Conservation (phyloP, 2,888 invertebrate species). For the Drosophila testacea region DNA sequence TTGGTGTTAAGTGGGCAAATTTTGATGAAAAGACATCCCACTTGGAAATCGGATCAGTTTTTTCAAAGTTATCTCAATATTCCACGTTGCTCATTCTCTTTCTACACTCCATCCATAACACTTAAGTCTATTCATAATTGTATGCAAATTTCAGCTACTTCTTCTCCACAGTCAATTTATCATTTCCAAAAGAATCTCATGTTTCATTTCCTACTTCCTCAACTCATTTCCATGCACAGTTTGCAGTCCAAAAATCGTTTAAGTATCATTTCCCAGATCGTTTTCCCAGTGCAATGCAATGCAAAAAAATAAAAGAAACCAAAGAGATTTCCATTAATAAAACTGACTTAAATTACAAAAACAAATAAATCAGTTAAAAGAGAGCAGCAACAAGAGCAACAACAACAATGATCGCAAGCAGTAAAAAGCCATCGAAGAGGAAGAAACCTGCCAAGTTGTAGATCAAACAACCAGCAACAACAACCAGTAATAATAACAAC, state of each 20-base stretch:
- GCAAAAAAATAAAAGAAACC: background rate
- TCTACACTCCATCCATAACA: background rate
- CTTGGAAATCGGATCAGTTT: too few species aligned
- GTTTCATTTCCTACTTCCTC: slow-evolving; percentile 6
- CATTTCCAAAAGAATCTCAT: background rate
- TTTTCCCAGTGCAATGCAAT: slow-evolving; percentile 37
- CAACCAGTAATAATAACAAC: slow-evolving; percentile 10
- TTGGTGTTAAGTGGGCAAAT: too few species aligned
- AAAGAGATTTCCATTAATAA: slow-evolving; percentile 81
- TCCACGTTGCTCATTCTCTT: too few species aligned
- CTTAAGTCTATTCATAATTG: background rate
- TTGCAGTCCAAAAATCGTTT: slow-evolving; percentile 14
- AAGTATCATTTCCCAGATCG: slow-evolving; percentile 28
- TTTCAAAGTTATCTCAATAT: too few species aligned
- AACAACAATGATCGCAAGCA: slow-evolving; percentile 28
- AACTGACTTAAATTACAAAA: slow-evolving; percentile 66
- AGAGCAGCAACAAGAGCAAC: slow-evolving; percentile 10
- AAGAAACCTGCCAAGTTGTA: slow-evolving; percentile 58
- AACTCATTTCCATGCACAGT: slow-evolving; percentile 20
- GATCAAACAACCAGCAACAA: slow-evolving; percentile 34
- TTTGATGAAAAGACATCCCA: too few species aligned
- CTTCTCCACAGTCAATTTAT: background rate
- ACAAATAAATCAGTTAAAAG: slow-evolving; percentile 72
- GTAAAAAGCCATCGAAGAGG: slow-evolving; percentile 44
- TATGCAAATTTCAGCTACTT: slow-evolving; percentile 1